phyloP scores from a whole-genome alignment of 2,113 vertebrate genomes.

The Spea bombifrons region DNA sequence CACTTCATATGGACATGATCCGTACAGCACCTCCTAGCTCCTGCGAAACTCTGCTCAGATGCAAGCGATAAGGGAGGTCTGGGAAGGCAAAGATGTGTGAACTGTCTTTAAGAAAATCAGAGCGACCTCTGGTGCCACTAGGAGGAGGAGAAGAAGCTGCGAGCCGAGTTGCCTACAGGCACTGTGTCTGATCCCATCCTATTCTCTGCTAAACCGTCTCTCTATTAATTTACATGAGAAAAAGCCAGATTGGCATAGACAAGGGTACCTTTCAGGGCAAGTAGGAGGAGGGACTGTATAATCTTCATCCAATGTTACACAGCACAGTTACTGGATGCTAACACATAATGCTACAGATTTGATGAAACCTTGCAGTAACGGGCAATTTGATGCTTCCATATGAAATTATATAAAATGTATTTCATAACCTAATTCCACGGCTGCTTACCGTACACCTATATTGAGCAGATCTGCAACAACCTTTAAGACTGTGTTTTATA shows the following conservation, averaged over 20 bases:
- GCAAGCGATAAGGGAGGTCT: conserved; percentile 47
- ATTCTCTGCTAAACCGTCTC: conserved; percentile 47
- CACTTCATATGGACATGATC: conserved; percentile 52
- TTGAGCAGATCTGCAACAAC: conserved; percentile 20
- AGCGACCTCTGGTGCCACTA: conserved; percentile 55
- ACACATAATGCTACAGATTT: background rate
- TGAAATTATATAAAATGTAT: conserved; percentile 4
- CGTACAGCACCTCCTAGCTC: conserved; percentile 32
- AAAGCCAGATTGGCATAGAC: conserved; percentile 40
- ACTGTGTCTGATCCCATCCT: conserved; percentile 47
- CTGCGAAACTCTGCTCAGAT: conserved; percentile 48
- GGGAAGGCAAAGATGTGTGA: conserved; percentile 51
- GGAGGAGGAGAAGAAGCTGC: conserved; percentile 49
- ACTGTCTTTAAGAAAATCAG: conserved; percentile 51
- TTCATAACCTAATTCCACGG: background rate
- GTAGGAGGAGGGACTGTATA: conserved; percentile 23
- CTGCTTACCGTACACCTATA: background rate
- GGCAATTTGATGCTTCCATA: background rate
- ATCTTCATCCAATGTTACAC: background rate
- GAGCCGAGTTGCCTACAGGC: conserved; percentile 45
- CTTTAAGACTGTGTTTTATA: conserved; percentile 52
- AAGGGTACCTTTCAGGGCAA: conserved; percentile 43
- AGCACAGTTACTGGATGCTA: conserved; percentile 1
- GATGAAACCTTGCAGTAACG: too few relatives aligned
- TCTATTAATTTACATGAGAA: conserved; percentile 47